phyloP scores from a whole-genome alignment of 2,888 invertebrate genomes.

The Himalopsyche anomala region DNA sequence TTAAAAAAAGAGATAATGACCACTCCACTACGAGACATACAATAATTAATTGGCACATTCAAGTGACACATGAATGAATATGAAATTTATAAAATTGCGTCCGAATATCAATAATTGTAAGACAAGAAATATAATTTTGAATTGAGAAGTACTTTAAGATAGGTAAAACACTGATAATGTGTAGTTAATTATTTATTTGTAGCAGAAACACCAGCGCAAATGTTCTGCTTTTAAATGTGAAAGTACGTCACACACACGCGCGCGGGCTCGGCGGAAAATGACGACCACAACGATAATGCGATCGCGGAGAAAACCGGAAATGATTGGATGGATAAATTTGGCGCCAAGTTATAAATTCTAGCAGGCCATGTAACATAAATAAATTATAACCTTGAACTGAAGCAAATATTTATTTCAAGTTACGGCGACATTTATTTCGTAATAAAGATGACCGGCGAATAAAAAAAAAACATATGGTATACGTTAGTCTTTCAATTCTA shows the following conservation, averaged over 20 bases:
- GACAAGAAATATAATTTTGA: no score
- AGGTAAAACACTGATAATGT: no score
- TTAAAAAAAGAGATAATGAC: no score
- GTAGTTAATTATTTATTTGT: no score
- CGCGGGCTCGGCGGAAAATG: conserved; percentile 1
- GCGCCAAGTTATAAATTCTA: conserved; percentile 28
- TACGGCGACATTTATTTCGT: conserved; percentile 39
- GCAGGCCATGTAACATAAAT: conserved; percentile 32
- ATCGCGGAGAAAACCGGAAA: conserved; percentile 3
- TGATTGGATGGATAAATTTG: not conserved
- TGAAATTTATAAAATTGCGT: no score
- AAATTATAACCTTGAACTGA: conserved; percentile 1
- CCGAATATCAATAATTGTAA: no score
- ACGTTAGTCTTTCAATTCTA: not conserved
- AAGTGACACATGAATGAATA: no score
- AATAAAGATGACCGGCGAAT: conserved; percentile 15
- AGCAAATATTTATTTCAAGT: conserved; percentile 15
- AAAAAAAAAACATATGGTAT: not conserved
- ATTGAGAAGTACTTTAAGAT: no score
- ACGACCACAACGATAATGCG: not conserved
- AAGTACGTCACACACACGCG: not conserved
- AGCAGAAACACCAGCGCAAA: no score
- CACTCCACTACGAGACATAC: no score
- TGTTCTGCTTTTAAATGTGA: no score
- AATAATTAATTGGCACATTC: no score